phyloP scores from a whole-genome alignment of 2,888 invertebrate species.

The Alitta virens region DNA sequence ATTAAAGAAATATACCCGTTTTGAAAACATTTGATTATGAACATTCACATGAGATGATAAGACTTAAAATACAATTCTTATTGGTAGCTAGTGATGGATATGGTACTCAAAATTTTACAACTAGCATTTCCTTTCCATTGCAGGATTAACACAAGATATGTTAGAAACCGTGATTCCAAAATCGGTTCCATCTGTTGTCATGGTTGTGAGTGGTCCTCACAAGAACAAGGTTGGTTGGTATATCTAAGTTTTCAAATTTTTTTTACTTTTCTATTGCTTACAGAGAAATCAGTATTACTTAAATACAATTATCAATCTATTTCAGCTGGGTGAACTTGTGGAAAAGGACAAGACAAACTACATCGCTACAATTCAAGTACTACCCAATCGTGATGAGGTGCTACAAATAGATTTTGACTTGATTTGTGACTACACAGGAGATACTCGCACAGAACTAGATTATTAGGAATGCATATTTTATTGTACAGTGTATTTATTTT shows the following conservation, averaged over 20 bases:
- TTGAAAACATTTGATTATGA: no score
- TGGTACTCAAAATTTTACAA: not conserved
- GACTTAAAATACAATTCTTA: no score
- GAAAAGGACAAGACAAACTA: constrained; percentile 53
- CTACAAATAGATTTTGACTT: constrained; percentile 54
- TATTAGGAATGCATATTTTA: constrained; percentile 17
- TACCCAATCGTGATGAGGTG: constrained; percentile 51
- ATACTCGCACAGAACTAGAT: constrained; percentile 46
- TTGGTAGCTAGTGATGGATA: not conserved
- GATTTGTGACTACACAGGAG: constrained; percentile 58
- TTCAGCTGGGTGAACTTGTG: constrained; percentile 53
- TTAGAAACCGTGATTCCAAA: constrained; percentile 58
- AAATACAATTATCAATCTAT: not conserved
- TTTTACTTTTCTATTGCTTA: not conserved
- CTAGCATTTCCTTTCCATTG: not conserved
- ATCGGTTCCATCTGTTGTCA: constrained; percentile 45
- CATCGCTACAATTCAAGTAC: constrained; percentile 54
- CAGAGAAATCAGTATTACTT: not conserved
- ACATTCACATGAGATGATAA: no score
- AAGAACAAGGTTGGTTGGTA: constrained; percentile 45
- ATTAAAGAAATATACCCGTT: no score
- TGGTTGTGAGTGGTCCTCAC: constrained; percentile 54
- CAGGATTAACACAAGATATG: constrained; percentile 41
- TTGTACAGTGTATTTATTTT: not conserved
- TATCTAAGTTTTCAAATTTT: not conserved